Percentiles rank a stretch among this genome's conserved stretches.
phyloP scores from a whole-genome alignment of 2,888 invertebrate species.

The Andrena bucephala region DNA sequence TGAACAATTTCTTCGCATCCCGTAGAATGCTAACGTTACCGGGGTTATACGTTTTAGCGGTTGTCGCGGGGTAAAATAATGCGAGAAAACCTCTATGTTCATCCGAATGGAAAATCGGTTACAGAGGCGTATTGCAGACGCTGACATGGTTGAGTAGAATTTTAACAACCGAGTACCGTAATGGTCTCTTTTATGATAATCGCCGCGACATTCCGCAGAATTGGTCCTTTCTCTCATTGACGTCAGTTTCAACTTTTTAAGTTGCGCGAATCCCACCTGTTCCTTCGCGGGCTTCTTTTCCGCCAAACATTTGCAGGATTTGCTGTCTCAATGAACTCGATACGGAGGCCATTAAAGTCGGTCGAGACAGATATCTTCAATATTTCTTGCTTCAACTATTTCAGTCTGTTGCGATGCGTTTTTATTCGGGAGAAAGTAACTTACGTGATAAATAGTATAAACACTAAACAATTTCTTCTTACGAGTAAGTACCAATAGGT shows the following conservation, averaged over 20 bases:
- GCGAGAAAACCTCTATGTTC: constrained; percentile 24
- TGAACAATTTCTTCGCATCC: neutral
- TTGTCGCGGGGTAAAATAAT: constrained; percentile 20
- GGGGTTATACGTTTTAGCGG: neutral
- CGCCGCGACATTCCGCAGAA: constrained; percentile 51
- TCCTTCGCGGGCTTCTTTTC: constrained; percentile 26
- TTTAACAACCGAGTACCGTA: constrained; percentile 48
- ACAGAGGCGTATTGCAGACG: constrained; percentile 40
- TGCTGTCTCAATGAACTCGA: constrained; percentile 28
- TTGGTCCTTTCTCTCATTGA: constrained; percentile 53
- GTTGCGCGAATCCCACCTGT: constrained; percentile 10
- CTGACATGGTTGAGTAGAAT: constrained; percentile 51
- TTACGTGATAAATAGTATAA: neutral
- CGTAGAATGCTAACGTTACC: neutral
- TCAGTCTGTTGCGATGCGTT: neutral
- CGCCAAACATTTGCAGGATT: constrained; percentile 41
- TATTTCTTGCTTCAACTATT: neutral
- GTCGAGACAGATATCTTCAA: constrained; percentile 7
- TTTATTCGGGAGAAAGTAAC: neutral
- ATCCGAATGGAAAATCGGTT: constrained; percentile 48
- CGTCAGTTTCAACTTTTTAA: constrained; percentile 44
- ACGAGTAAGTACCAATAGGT: neutral
- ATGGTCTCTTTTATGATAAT: constrained; percentile 65
- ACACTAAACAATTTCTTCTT: neutral
- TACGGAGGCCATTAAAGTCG: constrained; percentile 18